phyloP scores from a whole-genome alignment of 1,140 invertebrate genomes.

The Anoplolepis gracilipes region DNA sequence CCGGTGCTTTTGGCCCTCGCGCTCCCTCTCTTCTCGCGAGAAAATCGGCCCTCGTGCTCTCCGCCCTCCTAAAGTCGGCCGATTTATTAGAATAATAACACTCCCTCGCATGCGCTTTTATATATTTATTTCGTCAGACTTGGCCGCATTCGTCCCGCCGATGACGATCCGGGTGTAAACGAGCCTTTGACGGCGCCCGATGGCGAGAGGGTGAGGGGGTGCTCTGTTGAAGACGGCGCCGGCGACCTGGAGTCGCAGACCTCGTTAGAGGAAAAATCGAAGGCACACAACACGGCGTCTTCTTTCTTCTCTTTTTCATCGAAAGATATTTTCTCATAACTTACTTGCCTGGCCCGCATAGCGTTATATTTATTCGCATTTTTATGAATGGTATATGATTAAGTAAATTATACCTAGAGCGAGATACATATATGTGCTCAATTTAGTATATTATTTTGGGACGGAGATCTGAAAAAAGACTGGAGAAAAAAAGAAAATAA shows the following conservation, averaged over 20 bases:
- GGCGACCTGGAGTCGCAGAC: slow-evolving; percentile 4
- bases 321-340: not conserved
- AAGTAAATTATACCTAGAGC: not conserved
- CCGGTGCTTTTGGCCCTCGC: not conserved
- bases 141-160: not conserved
- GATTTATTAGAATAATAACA: slow-evolving; percentile 75
- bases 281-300: not conserved
- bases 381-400: not conserved
- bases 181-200: slow-evolving; percentile 30
- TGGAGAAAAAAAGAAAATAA: no score
- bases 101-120: slow-evolving; percentile 26
- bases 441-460: no score
- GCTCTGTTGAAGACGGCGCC: slow-evolving; percentile 34
- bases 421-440: not conserved
- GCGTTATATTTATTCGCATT: no score
- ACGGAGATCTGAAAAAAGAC: no score
- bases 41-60: slow-evolving; percentile 30
- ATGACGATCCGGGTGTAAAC: slow-evolving; percentile 59
- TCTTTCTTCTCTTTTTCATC: not conserved
- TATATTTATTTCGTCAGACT: slow-evolving; percentile 42
- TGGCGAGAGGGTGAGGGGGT: not conserved
- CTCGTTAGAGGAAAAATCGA: slow-evolving; percentile 40
- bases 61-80: slow-evolving; percentile 69
- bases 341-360: not conserved
- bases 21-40: not conserved